These are phyloP conservation scores for Ptilodon capucinus DNA, from an alignment of 2,888 invertebrate species.

Conservation along the genomic window DNA sequence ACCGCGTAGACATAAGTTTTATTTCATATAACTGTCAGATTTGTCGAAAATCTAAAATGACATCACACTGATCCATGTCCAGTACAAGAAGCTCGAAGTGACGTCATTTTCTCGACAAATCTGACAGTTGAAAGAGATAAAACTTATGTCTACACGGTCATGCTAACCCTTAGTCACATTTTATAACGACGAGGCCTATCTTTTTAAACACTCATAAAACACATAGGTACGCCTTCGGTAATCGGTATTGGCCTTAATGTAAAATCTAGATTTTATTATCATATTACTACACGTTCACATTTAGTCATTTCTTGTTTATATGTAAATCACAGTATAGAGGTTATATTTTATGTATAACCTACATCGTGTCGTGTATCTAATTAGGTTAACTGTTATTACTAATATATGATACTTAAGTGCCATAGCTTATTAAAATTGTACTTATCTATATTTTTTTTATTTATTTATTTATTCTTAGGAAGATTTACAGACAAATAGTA, in stretches of 20 bases:
- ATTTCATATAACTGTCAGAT: too few relatives aligned
- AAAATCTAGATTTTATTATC: slow-evolving; percentile 13
- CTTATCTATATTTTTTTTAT: background rate
- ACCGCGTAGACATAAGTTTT: too few relatives aligned
- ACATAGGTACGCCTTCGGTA: too few relatives aligned
- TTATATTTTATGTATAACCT: slow-evolving; percentile 17
- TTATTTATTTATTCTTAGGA: background rate
- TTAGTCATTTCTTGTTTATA: slow-evolving; percentile 3
- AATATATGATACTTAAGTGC: slow-evolving; percentile 3
- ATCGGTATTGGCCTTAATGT: slow-evolving; percentile 1
- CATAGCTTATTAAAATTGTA: background rate
- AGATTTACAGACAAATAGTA: background rate
- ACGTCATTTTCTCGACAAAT: too few relatives aligned
- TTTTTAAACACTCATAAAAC: too few relatives aligned
- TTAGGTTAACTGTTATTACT: slow-evolving; percentile 30
- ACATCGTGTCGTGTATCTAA: slow-evolving; percentile 14
- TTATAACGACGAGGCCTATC: too few relatives aligned
- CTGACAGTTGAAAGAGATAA: too few relatives aligned
- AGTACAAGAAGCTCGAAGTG: too few relatives aligned
- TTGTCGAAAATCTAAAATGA: too few relatives aligned
- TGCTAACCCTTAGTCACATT: too few relatives aligned
- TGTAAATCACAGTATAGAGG: slow-evolving; percentile 19
- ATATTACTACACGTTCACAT: background rate
- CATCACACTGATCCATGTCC: too few relatives aligned
- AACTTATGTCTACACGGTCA: too few relatives aligned